phyloP scores from a whole-genome alignment of 2,113 vertebrate species.

The Oncorhynchus gorbuscha region DNA sequence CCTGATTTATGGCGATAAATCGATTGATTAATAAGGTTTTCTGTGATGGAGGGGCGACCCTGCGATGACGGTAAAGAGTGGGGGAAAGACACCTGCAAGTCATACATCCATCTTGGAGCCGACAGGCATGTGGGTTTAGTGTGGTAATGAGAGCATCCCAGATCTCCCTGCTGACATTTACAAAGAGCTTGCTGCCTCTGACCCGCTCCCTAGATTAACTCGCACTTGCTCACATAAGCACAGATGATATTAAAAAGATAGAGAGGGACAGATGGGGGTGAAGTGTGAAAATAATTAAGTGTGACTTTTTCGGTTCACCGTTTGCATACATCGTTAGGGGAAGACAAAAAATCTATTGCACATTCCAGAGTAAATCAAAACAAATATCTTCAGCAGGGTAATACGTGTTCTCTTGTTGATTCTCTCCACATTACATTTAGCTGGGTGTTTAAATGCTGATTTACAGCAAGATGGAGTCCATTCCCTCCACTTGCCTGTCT shows the following conservation, averaged over 20 bases:
- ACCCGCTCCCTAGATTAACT: neutral
- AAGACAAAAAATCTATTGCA: slow-evolving; percentile 64
- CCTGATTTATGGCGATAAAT: slow-evolving; percentile 77
- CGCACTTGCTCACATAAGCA: slow-evolving; percentile 48
- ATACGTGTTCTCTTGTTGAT: slow-evolving; percentile 58
- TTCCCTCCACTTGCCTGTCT: slow-evolving; percentile 42
- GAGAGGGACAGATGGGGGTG: slow-evolving; percentile 24
- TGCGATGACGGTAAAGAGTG: slow-evolving; percentile 31
- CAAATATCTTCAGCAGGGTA: slow-evolving; percentile 55
- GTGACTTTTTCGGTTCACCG: slow-evolving; percentile 53
- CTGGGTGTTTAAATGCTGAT: slow-evolving; percentile 69
- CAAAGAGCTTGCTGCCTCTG: slow-evolving; percentile 59
- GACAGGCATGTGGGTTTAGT: slow-evolving; percentile 67
- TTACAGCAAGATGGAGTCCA: slow-evolving; percentile 67
- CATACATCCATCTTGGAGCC: slow-evolving; percentile 64
- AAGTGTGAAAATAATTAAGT: slow-evolving; percentile 54
- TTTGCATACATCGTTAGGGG: slow-evolving; percentile 66
- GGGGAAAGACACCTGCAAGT: slow-evolving; percentile 49
- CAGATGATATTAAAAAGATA: slow-evolving; percentile 62
- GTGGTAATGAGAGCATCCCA: slow-evolving; percentile 68
- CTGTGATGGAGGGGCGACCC: slow-evolving; percentile 33
- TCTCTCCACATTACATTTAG: slow-evolving; percentile 69
- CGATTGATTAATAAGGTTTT: slow-evolving; percentile 74
- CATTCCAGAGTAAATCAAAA: slow-evolving; percentile 69
- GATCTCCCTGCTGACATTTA: slow-evolving; percentile 76